Evolutionary conservation across 2,113 vertebrate genomes (phyloP).

Genomic region (Stegostoma tigrinum): DNA sequence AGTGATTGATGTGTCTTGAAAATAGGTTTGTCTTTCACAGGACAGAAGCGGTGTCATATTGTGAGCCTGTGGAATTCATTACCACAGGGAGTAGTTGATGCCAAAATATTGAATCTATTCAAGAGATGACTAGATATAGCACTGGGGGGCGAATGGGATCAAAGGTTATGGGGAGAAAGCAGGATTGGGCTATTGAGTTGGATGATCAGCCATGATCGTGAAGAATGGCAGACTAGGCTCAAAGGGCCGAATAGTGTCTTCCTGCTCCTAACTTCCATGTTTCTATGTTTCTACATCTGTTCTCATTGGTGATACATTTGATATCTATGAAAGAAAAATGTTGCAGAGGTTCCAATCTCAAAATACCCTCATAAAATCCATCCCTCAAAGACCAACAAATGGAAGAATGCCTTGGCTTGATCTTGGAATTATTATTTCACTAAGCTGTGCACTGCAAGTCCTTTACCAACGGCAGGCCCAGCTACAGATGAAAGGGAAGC

Average conservation of each 20-base stretch:
- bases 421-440: slow-evolving; percentile 14
- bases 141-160: too few species aligned
- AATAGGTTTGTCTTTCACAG: neutral
- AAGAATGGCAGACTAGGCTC: too few species aligned
- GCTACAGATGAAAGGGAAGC: slow-evolving; percentile 2
- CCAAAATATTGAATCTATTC: too few species aligned
- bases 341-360: neutral
- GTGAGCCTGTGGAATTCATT: too few species aligned
- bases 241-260: too few species aligned
- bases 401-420: slow-evolving; percentile 16
- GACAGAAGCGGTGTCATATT: neutral
- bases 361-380: slow-evolving; percentile 10
- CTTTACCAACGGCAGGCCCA: slow-evolving; percentile 39
- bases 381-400: slow-evolving; percentile 25
- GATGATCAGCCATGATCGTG: too few species aligned
- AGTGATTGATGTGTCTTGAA: slow-evolving; percentile 12
- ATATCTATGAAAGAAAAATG: neutral
- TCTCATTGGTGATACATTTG: neutral
- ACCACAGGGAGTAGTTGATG: too few species aligned
- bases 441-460: slow-evolving; percentile 6
- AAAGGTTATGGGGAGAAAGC: too few species aligned
- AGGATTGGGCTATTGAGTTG: too few species aligned
- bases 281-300: too few species aligned
- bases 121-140: too few species aligned
- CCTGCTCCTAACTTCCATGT: too few species aligned